phyloP scores from a whole-genome alignment of 2,888 invertebrate genomes.

The Cecidostiba fungosa region DNA sequence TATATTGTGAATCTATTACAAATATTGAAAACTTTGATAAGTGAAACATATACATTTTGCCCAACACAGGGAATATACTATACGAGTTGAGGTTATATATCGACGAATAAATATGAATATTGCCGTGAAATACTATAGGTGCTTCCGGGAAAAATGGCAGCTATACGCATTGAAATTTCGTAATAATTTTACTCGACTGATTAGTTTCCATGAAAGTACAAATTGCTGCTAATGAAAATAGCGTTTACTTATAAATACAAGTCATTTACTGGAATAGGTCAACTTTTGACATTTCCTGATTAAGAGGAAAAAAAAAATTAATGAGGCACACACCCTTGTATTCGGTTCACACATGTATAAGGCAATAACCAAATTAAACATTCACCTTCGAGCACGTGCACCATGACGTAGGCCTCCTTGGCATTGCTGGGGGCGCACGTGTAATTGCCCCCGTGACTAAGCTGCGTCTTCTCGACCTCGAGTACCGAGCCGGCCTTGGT shows the following conservation, averaged over 20 bases:
- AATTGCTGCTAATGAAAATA: background rate
- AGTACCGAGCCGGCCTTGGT: slow-evolving; percentile 76
- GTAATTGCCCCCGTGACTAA: slow-evolving; percentile 77
- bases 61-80: too few species aligned
- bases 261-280: too few species aligned
- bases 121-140: too few species aligned
- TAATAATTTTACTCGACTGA: background rate
- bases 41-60: too few species aligned
- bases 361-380: background rate
- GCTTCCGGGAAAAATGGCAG: too few species aligned
- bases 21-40: too few species aligned
- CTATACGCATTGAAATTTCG: background rate
- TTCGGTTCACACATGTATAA: background rate
- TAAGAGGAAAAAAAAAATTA: too few species aligned
- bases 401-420: slow-evolving; percentile 74
- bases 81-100: too few species aligned
- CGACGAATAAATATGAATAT: too few species aligned
- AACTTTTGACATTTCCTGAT: background rate
- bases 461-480: slow-evolving; percentile 75
- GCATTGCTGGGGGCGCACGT: slow-evolving; percentile 77
- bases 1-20: too few species aligned
- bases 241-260: too few species aligned
- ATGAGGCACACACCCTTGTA: too few species aligned
- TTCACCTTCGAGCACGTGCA: slow-evolving; percentile 77
- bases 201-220: background rate